Base-by-base conservation (phyloP, 2,888 invertebrate genomes). In the Meghimatium bilineatum region DNA sequence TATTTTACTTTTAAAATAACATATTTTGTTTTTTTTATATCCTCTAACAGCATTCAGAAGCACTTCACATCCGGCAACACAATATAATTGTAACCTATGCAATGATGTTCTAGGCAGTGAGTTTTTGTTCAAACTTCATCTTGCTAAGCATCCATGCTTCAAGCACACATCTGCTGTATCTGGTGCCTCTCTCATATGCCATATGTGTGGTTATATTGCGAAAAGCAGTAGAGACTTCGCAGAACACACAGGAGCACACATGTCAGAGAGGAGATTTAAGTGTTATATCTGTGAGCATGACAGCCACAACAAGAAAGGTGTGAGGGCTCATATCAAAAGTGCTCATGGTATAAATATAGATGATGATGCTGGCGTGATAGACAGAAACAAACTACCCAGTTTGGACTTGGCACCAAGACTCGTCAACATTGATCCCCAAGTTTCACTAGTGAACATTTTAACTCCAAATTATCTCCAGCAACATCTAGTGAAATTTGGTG, bases 211-310 rank as follows among this genome's bases (percentile, higher is more conserved):
- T 29, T 84, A 84, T 52, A 52, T 84, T 49, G 84, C 84, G 10
- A 69, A 34, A 49, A 84, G 75, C 72, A 79, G 12, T 32, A 67
- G 32, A 67, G 84, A 84, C 49, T 56, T 84, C 23, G 84, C 52
- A 3, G n/a, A 84, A 23, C 80, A 80, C 32, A 75, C 75, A 36
- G 78, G 52, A 14, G 56, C 29, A 36, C 84, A 84, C 36, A 44
- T 84, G 34, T 44, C 63, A 17, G 84, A 84, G 20, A 38, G 83
- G 26, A 36, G 75, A 44, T 84, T 74, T 36, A 75, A 52, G 5
- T 84, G 84, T 34, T 80, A 72, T 32, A 49, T 75, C 49, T 84
- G 84, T 80, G 80, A 75, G 20, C 20, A 38, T 36, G 84, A 84
- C 44, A 66, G 56, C 26, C 84, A 84, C n/a, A 36, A 66, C 1